A percentile compares a stretch with the other conserved stretches of the same genome.
Conservation (phyloP, 2,797 vertebrate genomes). For the Pteronotus mesoamericanus region DNA sequence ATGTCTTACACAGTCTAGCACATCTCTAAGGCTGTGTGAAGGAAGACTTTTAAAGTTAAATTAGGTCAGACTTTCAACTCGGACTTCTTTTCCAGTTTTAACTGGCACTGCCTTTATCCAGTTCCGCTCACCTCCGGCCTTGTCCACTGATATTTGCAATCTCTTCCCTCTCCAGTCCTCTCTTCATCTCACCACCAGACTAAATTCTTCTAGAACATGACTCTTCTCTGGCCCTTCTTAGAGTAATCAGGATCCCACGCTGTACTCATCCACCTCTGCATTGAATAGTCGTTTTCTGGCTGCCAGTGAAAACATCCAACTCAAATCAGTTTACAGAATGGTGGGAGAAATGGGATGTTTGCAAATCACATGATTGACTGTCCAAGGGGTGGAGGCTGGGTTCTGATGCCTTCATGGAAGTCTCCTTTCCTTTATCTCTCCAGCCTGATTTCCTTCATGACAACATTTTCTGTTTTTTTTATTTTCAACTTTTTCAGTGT, state of each 20-base stretch:
- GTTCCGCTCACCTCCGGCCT: background rate
- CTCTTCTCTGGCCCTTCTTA: background rate
- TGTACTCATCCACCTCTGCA: background rate
- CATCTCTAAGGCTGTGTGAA: background rate
- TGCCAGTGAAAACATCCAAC: background rate
- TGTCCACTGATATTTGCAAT: background rate
- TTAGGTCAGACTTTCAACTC: background rate
- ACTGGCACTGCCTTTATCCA: background rate
- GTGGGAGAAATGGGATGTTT: accelerated
- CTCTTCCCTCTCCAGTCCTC: background rate
- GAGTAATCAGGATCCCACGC: background rate
- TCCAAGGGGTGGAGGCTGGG: background rate
- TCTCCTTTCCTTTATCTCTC: background rate
- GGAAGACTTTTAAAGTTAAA: background rate
- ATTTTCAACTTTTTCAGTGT: background rate
- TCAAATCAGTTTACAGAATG: no score
- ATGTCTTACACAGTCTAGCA: background rate
- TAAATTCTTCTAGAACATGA: background rate
- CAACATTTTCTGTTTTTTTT: background rate
- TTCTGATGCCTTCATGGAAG: background rate
- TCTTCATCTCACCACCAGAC: background rate
- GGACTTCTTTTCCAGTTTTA: background rate
- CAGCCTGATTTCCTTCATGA: background rate
- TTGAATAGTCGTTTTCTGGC: background rate
- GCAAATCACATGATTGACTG: accelerated